Percentiles rank a stretch among this genome's conserved stretches.
These are phyloP conservation scores for Phocoena sinus DNA, from an alignment of 2,113 vertebrate species.

Conservation along the genomic window DNA sequence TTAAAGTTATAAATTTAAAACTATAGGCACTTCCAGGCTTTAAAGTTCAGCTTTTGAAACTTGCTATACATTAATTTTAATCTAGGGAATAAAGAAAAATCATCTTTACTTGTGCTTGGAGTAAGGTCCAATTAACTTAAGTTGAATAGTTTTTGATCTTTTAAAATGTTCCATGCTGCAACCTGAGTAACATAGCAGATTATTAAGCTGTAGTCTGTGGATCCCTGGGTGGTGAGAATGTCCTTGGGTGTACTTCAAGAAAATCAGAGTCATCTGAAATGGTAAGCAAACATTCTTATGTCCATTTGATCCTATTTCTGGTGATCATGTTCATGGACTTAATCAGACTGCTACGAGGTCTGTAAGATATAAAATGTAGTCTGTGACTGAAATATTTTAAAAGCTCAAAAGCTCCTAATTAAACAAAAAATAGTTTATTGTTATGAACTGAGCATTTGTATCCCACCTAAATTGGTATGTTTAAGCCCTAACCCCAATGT, in stretches of 20 bases:
- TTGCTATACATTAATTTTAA: neutral
- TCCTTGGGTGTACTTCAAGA: accelerated
- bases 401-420: neutral
- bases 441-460: neutral
- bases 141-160: neutral
- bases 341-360: neutral
- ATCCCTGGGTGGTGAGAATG: accelerated
- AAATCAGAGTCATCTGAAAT: neutral
- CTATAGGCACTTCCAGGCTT: neutral
- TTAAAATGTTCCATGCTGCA: neutral
- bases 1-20: neutral
- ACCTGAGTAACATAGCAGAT: neutral
- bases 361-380: neutral
- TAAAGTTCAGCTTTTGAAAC: neutral
- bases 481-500: neutral
- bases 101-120: neutral
- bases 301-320: neutral
- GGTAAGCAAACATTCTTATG: neutral
- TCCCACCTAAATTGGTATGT: neutral
- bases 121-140: neutral
- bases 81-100: neutral
- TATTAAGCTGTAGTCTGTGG: neutral
- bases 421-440: neutral
- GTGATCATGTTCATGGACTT: neutral
- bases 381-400: neutral